These are phyloP conservation scores for Chaetodon trifascialis DNA, from an alignment of 2,113 vertebrate species.

Conservation along the genomic window DNA sequence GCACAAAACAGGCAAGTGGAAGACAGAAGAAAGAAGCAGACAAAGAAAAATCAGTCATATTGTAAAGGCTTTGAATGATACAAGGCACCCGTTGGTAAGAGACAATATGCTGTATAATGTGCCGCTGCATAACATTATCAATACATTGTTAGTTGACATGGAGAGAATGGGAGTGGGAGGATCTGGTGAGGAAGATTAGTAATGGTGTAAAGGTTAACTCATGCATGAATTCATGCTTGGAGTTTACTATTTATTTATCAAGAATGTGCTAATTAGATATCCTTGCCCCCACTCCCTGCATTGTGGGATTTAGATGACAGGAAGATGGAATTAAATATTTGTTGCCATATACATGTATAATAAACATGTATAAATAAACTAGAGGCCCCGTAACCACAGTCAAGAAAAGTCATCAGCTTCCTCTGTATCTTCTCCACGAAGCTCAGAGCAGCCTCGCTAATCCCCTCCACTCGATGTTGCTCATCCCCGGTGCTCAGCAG, in stretches of 20 bases:
- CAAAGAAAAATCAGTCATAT: slow-evolving; percentile 74
- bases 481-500: slow-evolving; percentile 12
- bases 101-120: slow-evolving; percentile 67
- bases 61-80: slow-evolving; percentile 70
- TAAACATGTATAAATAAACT: slow-evolving; percentile 45
- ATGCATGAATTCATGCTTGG: slow-evolving; percentile 65
- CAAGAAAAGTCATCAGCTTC: slow-evolving; percentile 56
- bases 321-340: slow-evolving; percentile 53
- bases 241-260: slow-evolving; percentile 69
- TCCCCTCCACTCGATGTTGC: slow-evolving; percentile 53
- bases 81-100: slow-evolving; percentile 60
- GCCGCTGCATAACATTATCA: slow-evolving; percentile 72
- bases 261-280: slow-evolving; percentile 62
- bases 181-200: slow-evolving; percentile 72
- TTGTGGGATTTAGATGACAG: slow-evolving; percentile 50
- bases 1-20: slow-evolving; percentile 62
- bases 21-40: slow-evolving; percentile 53
- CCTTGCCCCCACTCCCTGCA: background rate
- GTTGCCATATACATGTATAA: slow-evolving; percentile 22
- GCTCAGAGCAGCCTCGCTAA: slow-evolving; percentile 58
- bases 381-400: slow-evolving; percentile 24
- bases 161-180: slow-evolving; percentile 57
- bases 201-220: slow-evolving; percentile 72
- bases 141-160: slow-evolving; percentile 60
- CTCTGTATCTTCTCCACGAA: slow-evolving; percentile 54